Evolutionary conservation across 1,140 invertebrate genomes (phyloP), one percentile per base, ranked within the genome.

Genomic region (Lethrus apterus): DNA sequence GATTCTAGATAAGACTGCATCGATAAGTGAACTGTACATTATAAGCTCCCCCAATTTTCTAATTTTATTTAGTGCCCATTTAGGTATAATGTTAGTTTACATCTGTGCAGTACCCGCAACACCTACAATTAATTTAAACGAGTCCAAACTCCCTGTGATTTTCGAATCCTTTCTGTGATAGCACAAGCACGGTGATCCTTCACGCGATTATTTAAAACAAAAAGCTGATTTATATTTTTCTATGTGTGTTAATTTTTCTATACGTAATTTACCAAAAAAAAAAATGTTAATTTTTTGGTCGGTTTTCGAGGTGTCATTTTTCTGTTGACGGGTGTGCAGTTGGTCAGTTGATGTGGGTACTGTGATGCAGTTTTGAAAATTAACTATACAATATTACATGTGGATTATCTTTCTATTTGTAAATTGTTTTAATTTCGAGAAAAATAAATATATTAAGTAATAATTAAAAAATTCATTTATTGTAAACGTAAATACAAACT

Each of bases 331-430:
- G n/a, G n/a, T n/a, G n/a, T n/a, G n/a, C n/a, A n/a, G n/a, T n/a
- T 38, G 24, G 14, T 21, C 24, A 38, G 56, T 51, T 60, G 54
- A 52, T 64, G 63, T 64, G 60, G 62, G 60, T 65, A 65, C 60
- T 64, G 63, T 60, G 59, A 60, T 64, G 60, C 60, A 61, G 61
- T 59, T 62, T 51, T 52, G 51, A 30, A 54, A 52, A 62, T 38
- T 43, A 51, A 56, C 48, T 55, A 52, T 50, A 51, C 54, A 40
- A 55, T 51, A 58, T 46, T 56, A 50, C 58, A 63, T 56, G 58
- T 64, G 61, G 60, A 65, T 64, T 63, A 63, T 63, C 60, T 61
- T 58, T 58, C 55, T 62, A 60, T 58, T 65, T 63, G 63, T 65
- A 65, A 61, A 60, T 61, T 63, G 58, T 62, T 65, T 65, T 60